Evolutionary conservation across 2,113 vertebrate species (phyloP), one percentile per base, ranked within the genome.

Genomic region (Heptranchias perlo): DNA sequence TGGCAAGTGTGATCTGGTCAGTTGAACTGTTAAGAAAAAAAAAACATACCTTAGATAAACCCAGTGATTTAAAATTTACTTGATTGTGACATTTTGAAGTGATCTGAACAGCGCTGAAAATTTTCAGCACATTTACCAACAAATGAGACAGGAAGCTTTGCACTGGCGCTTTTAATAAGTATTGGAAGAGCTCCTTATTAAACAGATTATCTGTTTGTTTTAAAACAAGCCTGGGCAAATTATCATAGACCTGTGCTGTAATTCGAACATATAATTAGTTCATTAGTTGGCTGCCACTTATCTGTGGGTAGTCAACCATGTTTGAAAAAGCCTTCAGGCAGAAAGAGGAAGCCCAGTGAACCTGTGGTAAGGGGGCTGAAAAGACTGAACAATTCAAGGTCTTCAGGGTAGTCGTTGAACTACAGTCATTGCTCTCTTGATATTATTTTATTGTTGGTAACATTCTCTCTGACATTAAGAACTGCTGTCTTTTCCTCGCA

Each of bases 251-350:
- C 35, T 39, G 21, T 16, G 21, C 39, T 93, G 89, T 93, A 21
- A 93, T 62, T 62, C 64, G 89, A 93, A 44, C 89, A 62, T 61
- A 93, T 61, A 93, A 93, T 93, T 93, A 93, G 89, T 93, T 93
- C 89, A 92, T 58, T 92, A 61, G 54, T 61, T 61, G 61, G 35
- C 58, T 93, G 89, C 35, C 58, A 44, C 58, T 93, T 62, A 93
- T 64, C 89, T 39, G 4, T 93, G 58, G 89, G 4, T 64, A 93
- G 58, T 93, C 35, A 10, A 23, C 89, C 35, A 93, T 23, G n/a
- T 93, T 93, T 16, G 7, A 25, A 62, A 39, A 64, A 64, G 89
- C n/a, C 54, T 93, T 93, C 61, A 10, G 58, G 58, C 18, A 39
- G 35, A 39, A 39, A n/a, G 4, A 61, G 35, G 89, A 39, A 44